Evolutionary conservation across 2,113 vertebrate genomes (phyloP).

Genomic region (Nibea coibor): DNA sequence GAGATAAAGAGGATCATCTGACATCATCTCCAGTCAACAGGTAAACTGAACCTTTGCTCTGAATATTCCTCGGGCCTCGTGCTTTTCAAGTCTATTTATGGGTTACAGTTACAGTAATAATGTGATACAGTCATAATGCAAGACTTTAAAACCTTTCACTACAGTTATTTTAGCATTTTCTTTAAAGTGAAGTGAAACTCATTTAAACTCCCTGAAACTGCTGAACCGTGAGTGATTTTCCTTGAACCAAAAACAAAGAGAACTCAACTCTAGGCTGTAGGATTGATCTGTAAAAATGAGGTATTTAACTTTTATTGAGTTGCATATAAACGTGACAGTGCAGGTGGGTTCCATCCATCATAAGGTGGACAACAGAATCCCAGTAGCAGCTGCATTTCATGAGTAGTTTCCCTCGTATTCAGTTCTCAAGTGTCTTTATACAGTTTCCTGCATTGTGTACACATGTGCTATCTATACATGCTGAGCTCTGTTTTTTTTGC

Average conservation of each 20-base stretch:
- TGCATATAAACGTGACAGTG: background rate
- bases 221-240: background rate
- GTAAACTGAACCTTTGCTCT: constrained; percentile 54
- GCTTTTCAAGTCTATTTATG: background rate
- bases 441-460: constrained; percentile 20
- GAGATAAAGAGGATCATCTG: constrained; percentile 20
- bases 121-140: background rate
- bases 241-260: background rate
- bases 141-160: background rate
- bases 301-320: background rate
- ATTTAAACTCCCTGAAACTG: background rate
- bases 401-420: background rate
- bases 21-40: constrained; percentile 45
- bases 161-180: background rate
- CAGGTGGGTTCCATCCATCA: background rate
- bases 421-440: background rate
- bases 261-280: background rate
- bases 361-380: background rate
- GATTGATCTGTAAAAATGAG: background rate
- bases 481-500: background rate
- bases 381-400: constrained; percentile 3
- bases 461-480: constrained; percentile 14
- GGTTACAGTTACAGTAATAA: background rate
- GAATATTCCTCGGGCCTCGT: background rate
- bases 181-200: background rate